Evolutionary conservation across 2,888 invertebrate genomes (phyloP).

Genomic region (Synanthedon formicaeformis): DNA sequence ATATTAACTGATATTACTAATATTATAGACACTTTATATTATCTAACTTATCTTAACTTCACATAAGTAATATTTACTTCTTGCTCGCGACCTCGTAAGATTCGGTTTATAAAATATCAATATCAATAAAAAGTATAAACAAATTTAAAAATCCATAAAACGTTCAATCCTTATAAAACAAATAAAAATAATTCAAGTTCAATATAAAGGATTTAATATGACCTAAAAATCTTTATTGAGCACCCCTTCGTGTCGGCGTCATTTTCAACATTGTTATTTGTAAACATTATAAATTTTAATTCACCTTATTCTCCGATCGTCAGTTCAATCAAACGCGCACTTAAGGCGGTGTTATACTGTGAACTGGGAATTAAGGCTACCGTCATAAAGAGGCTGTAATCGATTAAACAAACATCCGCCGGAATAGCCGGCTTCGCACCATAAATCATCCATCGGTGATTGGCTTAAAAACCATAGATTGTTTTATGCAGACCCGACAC

Average conservation of each 20-base stretch:
- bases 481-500: slow-evolving; percentile 2
- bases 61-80: no score
- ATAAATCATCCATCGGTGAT: slow-evolving; percentile 59
- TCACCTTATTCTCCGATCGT: not conserved
- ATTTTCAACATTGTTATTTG: not conserved
- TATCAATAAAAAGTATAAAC: no score
- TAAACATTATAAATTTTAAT: not conserved
- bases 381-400: slow-evolving; percentile 46
- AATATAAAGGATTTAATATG: no score
- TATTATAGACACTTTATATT: no score
- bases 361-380: slow-evolving; percentile 24
- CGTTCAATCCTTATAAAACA: no score
- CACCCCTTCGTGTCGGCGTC: not conserved
- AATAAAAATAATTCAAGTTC: not conserved
- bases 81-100: no score
- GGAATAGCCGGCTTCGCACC: slow-evolving; percentile 28
- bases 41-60: no score
- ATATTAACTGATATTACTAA: no score
- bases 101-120: no score
- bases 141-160: no score
- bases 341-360: slow-evolving; percentile 13
- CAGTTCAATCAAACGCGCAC: slow-evolving; percentile 2
- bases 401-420: slow-evolving; percentile 67
- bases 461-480: slow-evolving; percentile 32
- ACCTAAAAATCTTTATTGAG: no score